phyloP scores from a whole-genome alignment of 2,888 invertebrate genomes.

The Graphium colonna region DNA sequence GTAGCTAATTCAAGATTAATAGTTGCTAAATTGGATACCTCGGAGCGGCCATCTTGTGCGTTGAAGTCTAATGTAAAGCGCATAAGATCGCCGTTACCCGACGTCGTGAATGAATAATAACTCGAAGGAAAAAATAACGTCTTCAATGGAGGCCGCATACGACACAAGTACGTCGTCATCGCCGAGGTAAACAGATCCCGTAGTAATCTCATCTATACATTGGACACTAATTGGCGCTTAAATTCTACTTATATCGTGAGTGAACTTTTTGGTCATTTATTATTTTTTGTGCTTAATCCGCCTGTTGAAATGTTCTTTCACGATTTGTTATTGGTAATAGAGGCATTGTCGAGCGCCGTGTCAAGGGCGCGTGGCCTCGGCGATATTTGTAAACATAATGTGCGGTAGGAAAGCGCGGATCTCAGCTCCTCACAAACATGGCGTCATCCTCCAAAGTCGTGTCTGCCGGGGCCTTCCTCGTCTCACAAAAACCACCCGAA shows the following conservation, averaged over 20 bases:
- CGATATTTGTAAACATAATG: constrained; percentile 19
- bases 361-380: constrained; percentile 17
- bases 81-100: constrained; percentile 37
- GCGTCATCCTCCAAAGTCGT: constrained; percentile 71
- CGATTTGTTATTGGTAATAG: constrained; percentile 13
- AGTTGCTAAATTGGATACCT: not conserved
- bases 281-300: constrained; percentile 2
- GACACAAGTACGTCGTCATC: constrained; percentile 15
- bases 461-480: constrained; percentile 69
- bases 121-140: constrained; percentile 36
- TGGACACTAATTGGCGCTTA: constrained; percentile 14
- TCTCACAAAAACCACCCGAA: constrained; percentile 75
- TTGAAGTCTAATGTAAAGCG: constrained; percentile 52
- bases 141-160: constrained; percentile 24
- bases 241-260: constrained; percentile 5
- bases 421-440: constrained; percentile 44
- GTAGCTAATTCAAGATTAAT: constrained; percentile 4
- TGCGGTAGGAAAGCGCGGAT: constrained; percentile 26
- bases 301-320: constrained; percentile 5
- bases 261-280: not conserved
- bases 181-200: constrained; percentile 10
- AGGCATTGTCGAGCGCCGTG: constrained; percentile 16
- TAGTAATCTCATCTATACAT: constrained; percentile 7
- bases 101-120: constrained; percentile 42
- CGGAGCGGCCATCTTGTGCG: constrained; percentile 29